Percentiles rank a stretch among this genome's conserved stretches.
Conservation (phyloP, 2,888 invertebrate species). For the Drosophila kokeensis region DNA sequence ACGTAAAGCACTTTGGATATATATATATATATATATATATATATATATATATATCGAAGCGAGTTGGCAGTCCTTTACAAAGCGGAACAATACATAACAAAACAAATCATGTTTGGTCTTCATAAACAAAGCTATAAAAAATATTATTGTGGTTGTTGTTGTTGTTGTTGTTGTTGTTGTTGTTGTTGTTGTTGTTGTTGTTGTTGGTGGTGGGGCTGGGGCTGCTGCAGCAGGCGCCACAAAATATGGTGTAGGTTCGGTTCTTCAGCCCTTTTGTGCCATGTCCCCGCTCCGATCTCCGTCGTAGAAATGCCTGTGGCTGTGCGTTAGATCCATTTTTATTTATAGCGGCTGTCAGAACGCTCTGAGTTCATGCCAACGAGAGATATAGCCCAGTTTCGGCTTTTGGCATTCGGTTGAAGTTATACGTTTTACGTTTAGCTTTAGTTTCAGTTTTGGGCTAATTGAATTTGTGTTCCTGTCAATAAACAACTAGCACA, state of each 20-base stretch:
- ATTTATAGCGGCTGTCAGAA: slow-evolving; percentile 58
- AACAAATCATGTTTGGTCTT: slow-evolving; percentile 46
- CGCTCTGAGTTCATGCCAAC: slow-evolving; percentile 1
- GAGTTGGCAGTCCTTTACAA: slow-evolving; percentile 35
- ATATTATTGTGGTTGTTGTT: slow-evolving; percentile 28
- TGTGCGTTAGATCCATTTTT: slow-evolving; percentile 61
- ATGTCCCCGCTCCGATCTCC: not conserved
- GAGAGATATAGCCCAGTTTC: slow-evolving; percentile 24
- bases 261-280: slow-evolving; percentile 7
- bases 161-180: slow-evolving; percentile 20
- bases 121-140: slow-evolving; percentile 77
- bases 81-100: not conserved
- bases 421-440: slow-evolving; percentile 14
- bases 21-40: not conserved
- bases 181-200: slow-evolving; percentile 20
- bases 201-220: not conserved
- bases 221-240: slow-evolving; percentile 65
- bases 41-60: not conserved
- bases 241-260: slow-evolving; percentile 48
- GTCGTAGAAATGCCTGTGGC: slow-evolving; percentile 49
- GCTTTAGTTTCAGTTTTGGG: slow-evolving; percentile 39
- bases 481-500: slow-evolving; percentile 58
- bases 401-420: slow-evolving; percentile 9
- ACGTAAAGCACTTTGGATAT: slow-evolving; percentile 15
- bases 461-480: slow-evolving; percentile 75